A percentile compares a stretch with the other conserved stretches of the same genome.
phyloP scores from a whole-genome alignment of 37 sponge, comb jelly and placozoan genomes.

The Spongia lamella region DNA sequence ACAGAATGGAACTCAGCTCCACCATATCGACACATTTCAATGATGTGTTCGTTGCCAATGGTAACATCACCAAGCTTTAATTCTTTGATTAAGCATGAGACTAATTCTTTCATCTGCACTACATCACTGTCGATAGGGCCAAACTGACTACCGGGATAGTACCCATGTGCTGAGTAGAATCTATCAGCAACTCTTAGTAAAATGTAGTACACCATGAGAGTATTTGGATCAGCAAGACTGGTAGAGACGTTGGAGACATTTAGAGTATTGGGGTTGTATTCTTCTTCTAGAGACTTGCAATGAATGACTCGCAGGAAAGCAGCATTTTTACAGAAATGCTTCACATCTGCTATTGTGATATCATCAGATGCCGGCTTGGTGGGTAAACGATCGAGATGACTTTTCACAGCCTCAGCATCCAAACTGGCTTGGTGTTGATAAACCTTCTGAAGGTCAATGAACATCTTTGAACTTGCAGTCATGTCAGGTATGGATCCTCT shows the following conservation, averaged over 20 bases:
- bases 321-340: slow-evolving; percentile 73
- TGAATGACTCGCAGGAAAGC: slow-evolving; percentile 69
- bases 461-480: slow-evolving; percentile 87
- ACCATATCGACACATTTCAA: slow-evolving; percentile 69
- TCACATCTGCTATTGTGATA: slow-evolving; percentile 40
- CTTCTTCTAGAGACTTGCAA: slow-evolving; percentile 64
- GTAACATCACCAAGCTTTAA: slow-evolving; percentile 8
- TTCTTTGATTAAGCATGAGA: slow-evolving; percentile 37
- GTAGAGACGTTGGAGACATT: slow-evolving; percentile 36
- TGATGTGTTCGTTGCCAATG: slow-evolving; percentile 17
- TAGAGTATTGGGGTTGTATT: slow-evolving; percentile 32
- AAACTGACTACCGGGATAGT: slow-evolving; percentile 56
- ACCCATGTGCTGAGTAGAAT: slow-evolving; percentile 43
- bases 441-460: slow-evolving; percentile 78
- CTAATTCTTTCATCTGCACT: slow-evolving; percentile 45
- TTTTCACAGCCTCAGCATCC: slow-evolving; percentile 57
- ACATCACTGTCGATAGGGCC: slow-evolving; percentile 58
- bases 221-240: slow-evolving; percentile 60
- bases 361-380: slow-evolving; percentile 17
- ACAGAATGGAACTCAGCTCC: slow-evolving; percentile 90
- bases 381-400: slow-evolving; percentile 30
- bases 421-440: slow-evolving; percentile 65
- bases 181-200: slow-evolving; percentile 82
- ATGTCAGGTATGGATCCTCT: slow-evolving; percentile 97
- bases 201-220: slow-evolving; percentile 72